phyloP scores from a whole-genome alignment of 2,888 invertebrate genomes.

The Cheilosia vernalis region DNA sequence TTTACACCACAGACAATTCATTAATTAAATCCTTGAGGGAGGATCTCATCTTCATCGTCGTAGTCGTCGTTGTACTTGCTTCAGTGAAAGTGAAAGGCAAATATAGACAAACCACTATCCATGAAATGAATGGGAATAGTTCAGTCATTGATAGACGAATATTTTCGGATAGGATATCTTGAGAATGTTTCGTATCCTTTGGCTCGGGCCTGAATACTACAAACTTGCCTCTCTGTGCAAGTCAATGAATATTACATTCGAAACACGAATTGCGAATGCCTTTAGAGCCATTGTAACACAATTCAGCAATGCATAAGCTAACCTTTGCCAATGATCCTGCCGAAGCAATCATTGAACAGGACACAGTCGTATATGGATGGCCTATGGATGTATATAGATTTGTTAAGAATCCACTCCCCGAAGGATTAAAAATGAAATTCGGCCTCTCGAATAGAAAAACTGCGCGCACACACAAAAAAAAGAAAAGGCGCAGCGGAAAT shows the following conservation, averaged over 20 bases:
- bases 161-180: conserved; percentile 11
- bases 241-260: conserved; percentile 33
- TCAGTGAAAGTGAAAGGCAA: conserved; percentile 40
- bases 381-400: no score
- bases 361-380: background rate
- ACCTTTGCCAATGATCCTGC: conserved; percentile 16
- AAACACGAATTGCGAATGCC: background rate
- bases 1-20: conserved; percentile 68
- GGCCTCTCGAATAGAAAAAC: background rate
- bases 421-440: conserved; percentile 24
- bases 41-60: conserved; percentile 19
- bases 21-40: conserved; percentile 70
- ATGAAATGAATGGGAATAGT: conserved; percentile 41
- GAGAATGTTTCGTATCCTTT: conserved; percentile 8
- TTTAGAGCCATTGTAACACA: conserved; percentile 16
- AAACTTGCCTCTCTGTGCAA: background rate
- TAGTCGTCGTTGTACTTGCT: background rate
- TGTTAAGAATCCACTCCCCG: conserved; percentile 5
- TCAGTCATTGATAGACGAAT: conserved; percentile 38
- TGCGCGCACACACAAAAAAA: background rate
- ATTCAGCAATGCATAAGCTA: conserved; percentile 30
- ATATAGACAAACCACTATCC: conserved; percentile 30
- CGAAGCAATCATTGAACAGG: conserved; percentile 31
- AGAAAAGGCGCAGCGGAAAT: background rate
- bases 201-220: background rate